A percentile compares a stretch with the other conserved stretches of the same genome.
phyloP scores from a whole-genome alignment of 2,888 invertebrate genomes.

The Alentia gelatinosa region DNA sequence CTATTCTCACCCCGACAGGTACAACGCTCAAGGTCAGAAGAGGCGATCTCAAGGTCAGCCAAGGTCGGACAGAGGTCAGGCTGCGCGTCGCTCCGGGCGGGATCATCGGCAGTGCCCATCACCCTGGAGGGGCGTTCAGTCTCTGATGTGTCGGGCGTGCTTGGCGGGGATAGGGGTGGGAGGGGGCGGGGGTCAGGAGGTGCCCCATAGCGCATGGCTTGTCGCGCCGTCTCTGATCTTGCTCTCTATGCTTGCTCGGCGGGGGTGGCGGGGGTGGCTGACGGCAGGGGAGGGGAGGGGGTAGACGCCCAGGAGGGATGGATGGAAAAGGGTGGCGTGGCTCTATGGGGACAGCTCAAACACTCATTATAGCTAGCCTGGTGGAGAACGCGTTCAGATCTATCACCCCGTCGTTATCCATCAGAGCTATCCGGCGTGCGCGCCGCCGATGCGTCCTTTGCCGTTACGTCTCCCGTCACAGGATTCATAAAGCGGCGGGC shows the following conservation, averaged over 20 bases:
- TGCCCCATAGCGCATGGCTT: neutral
- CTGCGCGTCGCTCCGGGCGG: neutral
- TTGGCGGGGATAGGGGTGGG: neutral
- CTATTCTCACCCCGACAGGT: neutral
- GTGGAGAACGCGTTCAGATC: neutral
- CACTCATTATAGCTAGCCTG: neutral
- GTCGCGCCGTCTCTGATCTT: neutral
- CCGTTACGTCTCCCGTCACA: neutral
- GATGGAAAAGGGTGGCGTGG: too few relatives aligned
- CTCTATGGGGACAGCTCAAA: neutral
- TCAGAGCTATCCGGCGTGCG: neutral
- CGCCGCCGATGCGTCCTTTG: neutral
- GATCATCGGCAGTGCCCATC: neutral
- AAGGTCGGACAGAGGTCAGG: neutral
- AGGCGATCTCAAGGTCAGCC: neutral
- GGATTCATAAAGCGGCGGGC: neutral
- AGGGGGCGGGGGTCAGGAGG: neutral
- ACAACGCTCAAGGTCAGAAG: neutral
- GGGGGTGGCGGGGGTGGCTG: neutral
- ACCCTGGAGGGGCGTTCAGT: neutral
- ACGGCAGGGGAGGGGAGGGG: neutral
- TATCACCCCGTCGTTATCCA: neutral
- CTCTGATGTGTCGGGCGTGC: constrained; percentile 8
- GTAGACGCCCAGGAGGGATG: too few relatives aligned
- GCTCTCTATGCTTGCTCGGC: too few relatives aligned